These are phyloP conservation scores for Drosophila neutralis DNA, from an alignment of 2,888 invertebrate species.

Conservation along the genomic window DNA sequence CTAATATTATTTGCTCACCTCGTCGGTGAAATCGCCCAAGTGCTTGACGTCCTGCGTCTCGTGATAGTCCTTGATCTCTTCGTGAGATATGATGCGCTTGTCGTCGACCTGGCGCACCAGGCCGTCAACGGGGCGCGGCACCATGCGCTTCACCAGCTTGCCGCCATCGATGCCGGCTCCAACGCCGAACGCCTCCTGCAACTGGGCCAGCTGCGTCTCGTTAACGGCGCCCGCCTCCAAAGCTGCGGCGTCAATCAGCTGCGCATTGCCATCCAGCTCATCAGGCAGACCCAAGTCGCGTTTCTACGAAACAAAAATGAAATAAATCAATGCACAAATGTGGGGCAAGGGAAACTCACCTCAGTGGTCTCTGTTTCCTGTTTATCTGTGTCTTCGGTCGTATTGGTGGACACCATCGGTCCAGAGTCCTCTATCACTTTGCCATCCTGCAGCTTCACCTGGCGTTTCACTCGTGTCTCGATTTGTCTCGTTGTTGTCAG, in stretches of 20 bases:
- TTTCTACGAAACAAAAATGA: conserved; percentile 61
- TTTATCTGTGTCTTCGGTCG: conserved; percentile 95
- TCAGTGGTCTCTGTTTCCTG: conserved; percentile 95
- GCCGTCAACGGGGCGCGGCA: conserved; percentile 89
- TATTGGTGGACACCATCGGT: conserved; percentile 95
- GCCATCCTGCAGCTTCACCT: conserved; percentile 95
- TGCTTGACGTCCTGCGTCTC: conserved; percentile 94
- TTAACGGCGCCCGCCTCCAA: conserved; percentile 60
- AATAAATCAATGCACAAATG: background rate
- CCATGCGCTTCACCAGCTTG: conserved; percentile 84
- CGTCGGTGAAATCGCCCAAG: conserved; percentile 93
- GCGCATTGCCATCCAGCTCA: conserved; percentile 64
- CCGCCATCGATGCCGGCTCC: conserved; percentile 46
- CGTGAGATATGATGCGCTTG: conserved; percentile 91
- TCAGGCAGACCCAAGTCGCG: conserved; percentile 82
- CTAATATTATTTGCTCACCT: conserved; percentile 86
- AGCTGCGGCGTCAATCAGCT: conserved; percentile 64
- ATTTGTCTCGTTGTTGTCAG: conserved; percentile 95
- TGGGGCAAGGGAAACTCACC: conserved; percentile 84
- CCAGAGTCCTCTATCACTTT: conserved; percentile 95
- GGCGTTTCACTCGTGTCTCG: conserved; percentile 94
- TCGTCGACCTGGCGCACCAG: conserved; percentile 93
- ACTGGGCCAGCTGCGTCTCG: conserved; percentile 65
- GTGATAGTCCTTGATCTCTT: conserved; percentile 92
- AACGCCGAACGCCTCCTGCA: conserved; percentile 67